These are phyloP conservation scores for Drepana falcataria DNA, from an alignment of 2,888 invertebrate genomes.

Conservation along the genomic window DNA sequence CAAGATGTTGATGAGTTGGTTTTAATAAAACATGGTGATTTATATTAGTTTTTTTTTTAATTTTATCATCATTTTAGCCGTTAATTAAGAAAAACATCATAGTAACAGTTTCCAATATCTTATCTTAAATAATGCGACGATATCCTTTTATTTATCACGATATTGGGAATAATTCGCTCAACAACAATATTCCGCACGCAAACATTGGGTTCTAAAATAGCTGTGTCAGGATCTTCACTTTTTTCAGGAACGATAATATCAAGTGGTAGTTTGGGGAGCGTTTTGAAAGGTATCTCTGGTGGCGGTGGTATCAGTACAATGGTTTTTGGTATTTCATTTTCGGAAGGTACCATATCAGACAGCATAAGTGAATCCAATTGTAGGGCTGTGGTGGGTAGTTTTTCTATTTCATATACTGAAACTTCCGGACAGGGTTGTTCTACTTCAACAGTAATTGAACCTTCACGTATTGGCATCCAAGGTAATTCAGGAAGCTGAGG, in stretches of 20 bases:
- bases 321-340: slow-evolving; percentile 7
- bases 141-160: slow-evolving; percentile 14
- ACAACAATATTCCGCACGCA: slow-evolving; percentile 31
- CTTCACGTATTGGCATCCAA: slow-evolving; percentile 10
- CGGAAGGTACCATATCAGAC: background rate
- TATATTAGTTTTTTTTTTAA: too few relatives aligned
- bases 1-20: slow-evolving; percentile 17
- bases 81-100: too few relatives aligned
- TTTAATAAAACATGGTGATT: background rate
- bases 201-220: slow-evolving; percentile 10
- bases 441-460: slow-evolving; percentile 7
- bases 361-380: background rate
- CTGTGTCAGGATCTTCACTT: background rate
- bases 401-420: background rate
- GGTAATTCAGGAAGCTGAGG: slow-evolving; percentile 18
- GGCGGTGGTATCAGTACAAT: slow-evolving; percentile 17
- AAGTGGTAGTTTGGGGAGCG: slow-evolving; percentile 15
- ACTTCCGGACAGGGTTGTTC: slow-evolving; percentile 3
- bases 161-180: slow-evolving; percentile 32
- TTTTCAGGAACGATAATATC: slow-evolving; percentile 4
- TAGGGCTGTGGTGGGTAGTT: slow-evolving; percentile 3
- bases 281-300: slow-evolving; percentile 20
- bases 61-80: background rate
- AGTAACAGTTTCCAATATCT: too few relatives aligned
- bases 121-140: too few relatives aligned